phyloP scores from a whole-genome alignment of 2,113 vertebrate genomes.

The Passer montanus region DNA sequence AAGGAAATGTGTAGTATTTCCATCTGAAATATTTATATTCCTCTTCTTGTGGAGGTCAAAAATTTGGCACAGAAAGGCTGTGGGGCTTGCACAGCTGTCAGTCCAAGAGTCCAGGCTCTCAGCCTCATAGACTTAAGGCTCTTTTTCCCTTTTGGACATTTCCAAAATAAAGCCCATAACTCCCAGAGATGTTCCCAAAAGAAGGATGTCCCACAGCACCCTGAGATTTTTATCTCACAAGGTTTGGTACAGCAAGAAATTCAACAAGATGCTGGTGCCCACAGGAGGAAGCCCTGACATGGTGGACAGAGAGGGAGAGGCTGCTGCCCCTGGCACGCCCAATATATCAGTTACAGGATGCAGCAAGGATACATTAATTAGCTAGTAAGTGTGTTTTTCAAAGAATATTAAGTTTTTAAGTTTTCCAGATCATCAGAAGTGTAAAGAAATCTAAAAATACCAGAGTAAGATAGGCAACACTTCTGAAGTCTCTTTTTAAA shows the following conservation, averaged over 20 bases:
- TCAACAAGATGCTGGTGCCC: not conserved
- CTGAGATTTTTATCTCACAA: not conserved
- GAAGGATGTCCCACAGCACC: not conserved
- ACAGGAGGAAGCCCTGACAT: not conserved
- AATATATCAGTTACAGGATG: not conserved
- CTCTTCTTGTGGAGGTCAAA: not conserved
- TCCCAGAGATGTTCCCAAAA: not conserved
- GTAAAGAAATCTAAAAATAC: constrained; percentile 5
- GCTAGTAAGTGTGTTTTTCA: not conserved
- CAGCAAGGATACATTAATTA: not conserved
- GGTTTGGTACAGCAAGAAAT: not conserved
- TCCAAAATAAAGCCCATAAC: not conserved
- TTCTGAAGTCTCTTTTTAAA: not conserved
- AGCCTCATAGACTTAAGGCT: not conserved
- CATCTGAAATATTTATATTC: not conserved
- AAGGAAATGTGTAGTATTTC: not conserved
- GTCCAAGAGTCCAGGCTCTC: not conserved
- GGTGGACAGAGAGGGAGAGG: not conserved
- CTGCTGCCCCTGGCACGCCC: not conserved
- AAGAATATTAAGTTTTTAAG: not conserved
- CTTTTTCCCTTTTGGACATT: not conserved
- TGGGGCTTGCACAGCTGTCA: not conserved
- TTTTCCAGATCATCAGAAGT: not conserved
- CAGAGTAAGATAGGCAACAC: not conserved
- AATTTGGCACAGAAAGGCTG: not conserved